These are phyloP conservation scores for Drosophila incognita DNA, from an alignment of 2,888 invertebrate genomes.

Conservation along the genomic window DNA sequence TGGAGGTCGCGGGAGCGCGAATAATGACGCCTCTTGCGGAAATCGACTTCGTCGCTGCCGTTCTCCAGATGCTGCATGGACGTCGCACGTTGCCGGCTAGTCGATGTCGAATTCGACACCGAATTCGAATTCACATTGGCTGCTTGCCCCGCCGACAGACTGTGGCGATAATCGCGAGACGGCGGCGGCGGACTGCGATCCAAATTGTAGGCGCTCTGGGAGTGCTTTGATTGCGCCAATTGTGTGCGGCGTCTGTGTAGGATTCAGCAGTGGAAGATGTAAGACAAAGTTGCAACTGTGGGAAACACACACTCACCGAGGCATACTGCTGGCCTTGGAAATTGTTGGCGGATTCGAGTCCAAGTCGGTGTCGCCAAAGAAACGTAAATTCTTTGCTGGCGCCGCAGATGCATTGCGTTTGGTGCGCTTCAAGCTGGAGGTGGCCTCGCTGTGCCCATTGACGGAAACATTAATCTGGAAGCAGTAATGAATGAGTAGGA, in stretches of 20 bases:
- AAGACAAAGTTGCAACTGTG: neutral
- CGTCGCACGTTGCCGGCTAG: slow-evolving; percentile 78
- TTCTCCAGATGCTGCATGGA: slow-evolving; percentile 84
- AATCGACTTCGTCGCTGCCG: slow-evolving; percentile 83
- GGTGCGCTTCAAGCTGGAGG: slow-evolving; percentile 78
- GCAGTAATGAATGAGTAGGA: neutral
- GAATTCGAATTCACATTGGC: neutral
- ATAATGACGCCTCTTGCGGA: slow-evolving; percentile 82
- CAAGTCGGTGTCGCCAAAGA: slow-evolving; percentile 93
- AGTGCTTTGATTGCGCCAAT: slow-evolving; percentile 81
- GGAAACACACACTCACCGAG: slow-evolving; percentile 65
- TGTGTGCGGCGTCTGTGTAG: slow-evolving; percentile 74
- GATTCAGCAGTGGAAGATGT: neutral
- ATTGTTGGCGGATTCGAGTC: slow-evolving; percentile 89
- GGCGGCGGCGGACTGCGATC: slow-evolving; percentile 81
- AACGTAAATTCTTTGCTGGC: slow-evolving; percentile 89
- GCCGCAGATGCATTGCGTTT: slow-evolving; percentile 72
- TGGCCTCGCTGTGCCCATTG: slow-evolving; percentile 73
- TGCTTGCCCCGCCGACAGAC: slow-evolving; percentile 54
- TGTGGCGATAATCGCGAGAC: slow-evolving; percentile 74
- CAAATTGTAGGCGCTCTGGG: slow-evolving; percentile 84
- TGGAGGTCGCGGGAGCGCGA: slow-evolving; percentile 86
- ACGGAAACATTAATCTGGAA: slow-evolving; percentile 73
- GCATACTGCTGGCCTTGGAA: slow-evolving; percentile 82
- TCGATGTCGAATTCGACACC: neutral